Evolutionary conservation across 2,888 invertebrate species (phyloP).

Genomic region (Thecocarcelia acutangulata): DNA sequence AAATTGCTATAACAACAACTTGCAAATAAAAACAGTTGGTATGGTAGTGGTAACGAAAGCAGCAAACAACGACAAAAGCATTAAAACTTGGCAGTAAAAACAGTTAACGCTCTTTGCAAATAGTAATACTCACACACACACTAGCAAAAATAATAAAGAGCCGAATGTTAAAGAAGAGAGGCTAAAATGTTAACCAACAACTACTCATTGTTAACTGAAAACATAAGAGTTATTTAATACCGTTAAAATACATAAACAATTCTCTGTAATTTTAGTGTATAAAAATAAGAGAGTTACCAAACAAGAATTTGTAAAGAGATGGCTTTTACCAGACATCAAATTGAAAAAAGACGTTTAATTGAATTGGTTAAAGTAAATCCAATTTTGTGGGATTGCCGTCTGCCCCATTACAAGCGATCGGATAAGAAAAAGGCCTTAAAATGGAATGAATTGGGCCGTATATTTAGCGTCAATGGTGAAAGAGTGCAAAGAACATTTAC

Average conservation of each 20-base stretch:
- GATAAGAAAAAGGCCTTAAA: slow-evolving; percentile 80
- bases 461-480: slow-evolving; percentile 79
- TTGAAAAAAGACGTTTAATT: slow-evolving; percentile 80
- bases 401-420: slow-evolving; percentile 80
- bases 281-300: neutral
- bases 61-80: slow-evolving; percentile 45
- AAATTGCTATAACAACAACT: slow-evolving; percentile 27
- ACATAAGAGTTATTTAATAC: slow-evolving; percentile 42
- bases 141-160: slow-evolving; percentile 45
- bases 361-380: slow-evolving; percentile 80
- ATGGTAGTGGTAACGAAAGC: slow-evolving; percentile 68
- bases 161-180: slow-evolving; percentile 20
- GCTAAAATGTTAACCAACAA: neutral
- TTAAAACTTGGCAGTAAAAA: slow-evolving; percentile 58
- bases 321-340: slow-evolving; percentile 80
- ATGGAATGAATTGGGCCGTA: slow-evolving; percentile 79
- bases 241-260: neutral
- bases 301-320: slow-evolving; percentile 70
- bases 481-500: slow-evolving; percentile 80
- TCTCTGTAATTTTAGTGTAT: too few relatives aligned
- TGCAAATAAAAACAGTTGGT: slow-evolving; percentile 48
- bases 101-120: slow-evolving; percentile 41
- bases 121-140: neutral
- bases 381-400: slow-evolving; percentile 79
- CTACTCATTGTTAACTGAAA: neutral